Evolutionary conservation across 1,140 invertebrate genomes (phyloP), one percentile per base, ranked within the genome.

Genomic region (Neomicropteryx cornuta): DNA sequence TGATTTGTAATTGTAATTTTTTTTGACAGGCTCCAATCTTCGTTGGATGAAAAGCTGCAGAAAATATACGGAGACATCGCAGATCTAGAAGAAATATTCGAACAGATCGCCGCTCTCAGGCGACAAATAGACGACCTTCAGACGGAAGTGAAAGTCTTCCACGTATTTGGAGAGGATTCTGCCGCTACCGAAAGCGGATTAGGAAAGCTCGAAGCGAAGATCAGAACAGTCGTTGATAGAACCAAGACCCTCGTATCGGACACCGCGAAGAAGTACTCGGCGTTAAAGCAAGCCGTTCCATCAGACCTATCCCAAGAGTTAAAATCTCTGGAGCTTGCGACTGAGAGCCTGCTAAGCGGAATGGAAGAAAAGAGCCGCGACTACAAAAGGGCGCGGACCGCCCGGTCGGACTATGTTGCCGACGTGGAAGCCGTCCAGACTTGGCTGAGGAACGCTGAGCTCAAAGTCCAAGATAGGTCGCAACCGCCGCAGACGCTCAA

Each of bases 341-440:
- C 82, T 18, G 89, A 94, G 58, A 74, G 77, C 34, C 71, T 87
- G 13, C 68, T 72, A 22, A 76, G 77, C 42, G 74, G 73, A 5
- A 85, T 91, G 81, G 87, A 91, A 47, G 84, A 88, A 49, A 89
- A 89, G 56, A 76, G 85, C 45, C 74, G 81, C 50, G 86, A 91
- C 57, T 81, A 84, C 56, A 89, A 89, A 54, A 76, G 85, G 32
- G 88, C 87, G 5, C 75, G 77, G 47, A 87, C 86, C 13, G 73
- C 82, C 34, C 72, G 87, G 14, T 76, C 76, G 16, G 87, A 92
- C 39, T 92, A 88, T 57, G 55, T 77, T 5, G 63, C 69, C 13
- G 87, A 87, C 46, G 78, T 88, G 5, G 86, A 90, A 43, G 76
- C 79, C 38, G 72, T 92, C 1, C 83, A 86, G 47, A 67, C 72